Evolutionary conservation across 2,888 invertebrate species (phyloP), one percentile per base, ranked within the genome.

Genomic region (Mesoligia furuncula): DNA sequence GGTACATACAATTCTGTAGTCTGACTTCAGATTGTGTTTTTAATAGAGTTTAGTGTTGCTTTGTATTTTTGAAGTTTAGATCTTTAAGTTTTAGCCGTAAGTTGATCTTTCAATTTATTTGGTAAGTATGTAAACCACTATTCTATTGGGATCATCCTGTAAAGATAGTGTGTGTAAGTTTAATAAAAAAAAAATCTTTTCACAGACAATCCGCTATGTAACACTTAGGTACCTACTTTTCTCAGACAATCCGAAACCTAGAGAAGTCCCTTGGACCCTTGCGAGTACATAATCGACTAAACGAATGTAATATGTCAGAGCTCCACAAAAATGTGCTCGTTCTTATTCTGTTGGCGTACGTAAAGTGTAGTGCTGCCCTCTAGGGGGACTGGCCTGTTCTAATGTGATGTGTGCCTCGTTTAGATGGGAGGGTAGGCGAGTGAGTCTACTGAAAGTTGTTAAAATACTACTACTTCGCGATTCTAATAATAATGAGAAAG

Each of bases 271-370:
- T 61, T 54, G 45, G 59, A 72, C 73, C 79, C 71, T 36, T 4
- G 74, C 54, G 74, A 68, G 75, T 75, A 76, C 66, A 85, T 86
- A 81, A 87, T 79, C 77, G 75, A 48, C 45, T 79, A 84, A 88
- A 75, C 73, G 67, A 80, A 66, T 88, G 84, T 88, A 86, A 83
- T 88, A 81, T 80, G 78, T 86, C 79, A 79, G 68, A 48, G 72
- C 31, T 79, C 13, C 48, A 67, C 80, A 77, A 79, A 83, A 80
- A 69, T 75, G 65, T 59, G 24, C 70, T 86, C 74, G 77, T 87
- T 86, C 42, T 70, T 87, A 87, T 88, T 86, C 87, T 59, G 48
- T 24, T 67, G 13, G 80, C 76, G 87, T 84, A 72, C 31, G 73
- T 1, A 39, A 45, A 71, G 73, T 67, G n/a, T 75, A 81, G 78